Evolutionary conservation across 1,140 invertebrate genomes (phyloP).

Genomic region (Pseudomyrmex cubaensis): DNA sequence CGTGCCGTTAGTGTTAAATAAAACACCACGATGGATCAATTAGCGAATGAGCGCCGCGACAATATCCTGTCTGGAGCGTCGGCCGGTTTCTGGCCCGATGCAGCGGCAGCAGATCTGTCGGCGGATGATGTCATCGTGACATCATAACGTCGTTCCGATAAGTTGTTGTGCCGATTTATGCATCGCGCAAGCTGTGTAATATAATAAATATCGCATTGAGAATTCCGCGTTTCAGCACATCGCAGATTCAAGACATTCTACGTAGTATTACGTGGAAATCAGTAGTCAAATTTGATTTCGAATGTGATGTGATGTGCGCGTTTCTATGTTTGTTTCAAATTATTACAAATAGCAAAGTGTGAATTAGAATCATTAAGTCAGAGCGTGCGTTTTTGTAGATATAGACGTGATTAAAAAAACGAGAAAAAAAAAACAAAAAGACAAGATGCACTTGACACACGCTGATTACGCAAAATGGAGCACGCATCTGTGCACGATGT

Average conservation of each 20-base stretch:
- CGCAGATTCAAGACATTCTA: not conserved
- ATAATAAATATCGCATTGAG: slow-evolving; percentile 30
- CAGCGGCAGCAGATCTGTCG: slow-evolving; percentile 64
- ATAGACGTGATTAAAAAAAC: slow-evolving; percentile 18
- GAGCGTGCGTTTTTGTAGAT: not conserved
- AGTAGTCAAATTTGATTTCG: not conserved
- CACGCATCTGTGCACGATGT: slow-evolving; percentile 80
- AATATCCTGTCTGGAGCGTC: slow-evolving; percentile 82
- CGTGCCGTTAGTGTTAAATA: slow-evolving; percentile 77
- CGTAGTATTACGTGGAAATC: not conserved
- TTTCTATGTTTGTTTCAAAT: too few species aligned
- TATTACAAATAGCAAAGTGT: too few species aligned
- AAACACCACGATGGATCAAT: slow-evolving; percentile 82
- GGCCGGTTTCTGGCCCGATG: slow-evolving; percentile 51
- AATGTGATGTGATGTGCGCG: not conserved
- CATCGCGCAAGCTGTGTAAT: not conserved
- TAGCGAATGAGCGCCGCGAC: slow-evolving; percentile 82
- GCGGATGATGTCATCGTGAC: slow-evolving; percentile 79
- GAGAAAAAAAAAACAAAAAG: slow-evolving; percentile 38
- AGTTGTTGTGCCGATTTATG: slow-evolving; percentile 46
- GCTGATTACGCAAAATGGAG: slow-evolving; percentile 81
- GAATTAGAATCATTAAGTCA: not conserved
- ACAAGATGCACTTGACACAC: slow-evolving; percentile 61
- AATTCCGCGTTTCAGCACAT: slow-evolving; percentile 8
- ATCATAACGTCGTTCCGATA: slow-evolving; percentile 77